Percentiles rank a stretch among this genome's conserved stretches.
Evolutionary conservation across 2,113 vertebrate genomes (phyloP).

Genomic region (Anoura caudifer): DNA sequence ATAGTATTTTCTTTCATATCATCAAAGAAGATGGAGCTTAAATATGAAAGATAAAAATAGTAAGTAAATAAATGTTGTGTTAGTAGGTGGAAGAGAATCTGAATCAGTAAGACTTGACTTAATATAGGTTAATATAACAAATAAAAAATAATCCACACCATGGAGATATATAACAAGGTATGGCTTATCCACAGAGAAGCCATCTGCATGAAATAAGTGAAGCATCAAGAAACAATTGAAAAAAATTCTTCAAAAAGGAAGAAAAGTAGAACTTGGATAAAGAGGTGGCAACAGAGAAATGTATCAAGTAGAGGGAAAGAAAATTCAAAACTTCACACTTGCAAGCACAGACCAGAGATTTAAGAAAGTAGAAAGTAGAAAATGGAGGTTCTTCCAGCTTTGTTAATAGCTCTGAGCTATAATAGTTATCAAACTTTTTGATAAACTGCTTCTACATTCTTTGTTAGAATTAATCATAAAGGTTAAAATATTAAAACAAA

Average conservation of each 20-base stretch:
- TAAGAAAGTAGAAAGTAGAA: not conserved
- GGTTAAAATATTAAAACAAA: not conserved
- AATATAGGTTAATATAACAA: not conserved
- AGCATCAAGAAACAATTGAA: not conserved
- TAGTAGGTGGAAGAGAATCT: not conserved
- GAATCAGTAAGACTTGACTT: not conserved
- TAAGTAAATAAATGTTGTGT: not conserved
- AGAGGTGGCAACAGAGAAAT: not conserved
- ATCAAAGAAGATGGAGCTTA: not conserved
- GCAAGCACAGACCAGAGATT: not conserved
- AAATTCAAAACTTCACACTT: not conserved
- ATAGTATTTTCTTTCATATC: not conserved
- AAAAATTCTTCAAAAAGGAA: not conserved
- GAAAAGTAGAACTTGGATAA: not conserved
- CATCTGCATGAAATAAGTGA: not conserved
- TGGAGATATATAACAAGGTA: not conserved
- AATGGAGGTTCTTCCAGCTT: not conserved
- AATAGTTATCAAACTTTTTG: not conserved
- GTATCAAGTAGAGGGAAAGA: not conserved
- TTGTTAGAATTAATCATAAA: conserved; percentile 5
- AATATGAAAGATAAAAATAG: not conserved
- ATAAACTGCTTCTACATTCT: not conserved
- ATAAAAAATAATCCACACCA: not conserved
- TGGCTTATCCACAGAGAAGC: not conserved
- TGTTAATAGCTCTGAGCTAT: not conserved